Conservation (phyloP, 2,113 vertebrate species). For the Phaethornis superciliosus region DNA sequence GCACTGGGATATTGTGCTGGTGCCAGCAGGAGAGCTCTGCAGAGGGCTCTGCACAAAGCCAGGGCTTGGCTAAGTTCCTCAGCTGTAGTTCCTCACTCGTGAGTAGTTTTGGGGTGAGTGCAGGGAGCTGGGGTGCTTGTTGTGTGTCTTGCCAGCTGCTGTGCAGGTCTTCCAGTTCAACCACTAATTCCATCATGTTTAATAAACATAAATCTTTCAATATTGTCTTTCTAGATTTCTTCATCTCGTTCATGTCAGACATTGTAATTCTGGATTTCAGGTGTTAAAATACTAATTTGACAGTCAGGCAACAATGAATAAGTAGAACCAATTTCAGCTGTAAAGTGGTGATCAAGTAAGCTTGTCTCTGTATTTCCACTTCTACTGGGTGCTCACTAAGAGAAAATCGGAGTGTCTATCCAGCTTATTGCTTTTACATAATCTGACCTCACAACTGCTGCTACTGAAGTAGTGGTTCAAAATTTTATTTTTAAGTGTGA, state of each 20-base stretch:
- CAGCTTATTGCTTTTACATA: not conserved
- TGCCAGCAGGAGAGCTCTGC: slow-evolving; percentile 10
- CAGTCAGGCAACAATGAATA: not conserved
- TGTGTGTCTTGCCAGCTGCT: not conserved
- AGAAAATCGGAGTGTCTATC: not conserved
- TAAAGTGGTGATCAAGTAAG: not conserved
- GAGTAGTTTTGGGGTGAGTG: not conserved
- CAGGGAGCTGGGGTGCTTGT: not conserved
- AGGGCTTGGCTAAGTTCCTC: not conserved
- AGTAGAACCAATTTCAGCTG: not conserved
- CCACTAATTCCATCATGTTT: not conserved
- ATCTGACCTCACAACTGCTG: not conserved
- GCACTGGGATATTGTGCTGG: not conserved
- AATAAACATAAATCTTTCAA: not conserved
- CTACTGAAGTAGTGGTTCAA: not conserved
- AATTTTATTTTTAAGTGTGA: not conserved
- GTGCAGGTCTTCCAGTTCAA: not conserved
- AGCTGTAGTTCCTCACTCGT: not conserved
- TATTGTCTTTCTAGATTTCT: not conserved
- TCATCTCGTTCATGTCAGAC: not conserved
- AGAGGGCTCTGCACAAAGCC: not conserved
- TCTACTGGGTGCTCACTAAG: not conserved
- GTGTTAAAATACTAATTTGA: not conserved
- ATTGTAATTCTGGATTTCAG: not conserved
- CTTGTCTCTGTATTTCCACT: not conserved